Evolutionary conservation across 2,113 vertebrate genomes (phyloP).

Genomic region (Crotalus horridus): DNA sequence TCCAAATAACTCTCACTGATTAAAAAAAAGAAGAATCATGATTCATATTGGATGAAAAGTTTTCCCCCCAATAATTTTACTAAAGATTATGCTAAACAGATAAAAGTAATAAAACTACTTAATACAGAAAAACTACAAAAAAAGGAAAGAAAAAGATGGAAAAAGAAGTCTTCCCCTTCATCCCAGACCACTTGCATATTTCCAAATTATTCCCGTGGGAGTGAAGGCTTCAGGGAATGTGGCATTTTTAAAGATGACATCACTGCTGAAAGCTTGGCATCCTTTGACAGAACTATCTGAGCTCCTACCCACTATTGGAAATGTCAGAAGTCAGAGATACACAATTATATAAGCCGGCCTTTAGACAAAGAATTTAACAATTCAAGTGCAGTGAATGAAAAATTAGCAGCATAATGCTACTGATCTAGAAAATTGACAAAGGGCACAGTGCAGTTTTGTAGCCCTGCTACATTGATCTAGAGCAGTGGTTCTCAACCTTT

Average conservation of each 20-base stretch:
- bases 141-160: background rate
- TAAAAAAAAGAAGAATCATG: background rate
- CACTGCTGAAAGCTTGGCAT: background rate
- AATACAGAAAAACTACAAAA: background rate
- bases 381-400: background rate
- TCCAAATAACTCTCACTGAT: background rate
- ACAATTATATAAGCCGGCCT: background rate
- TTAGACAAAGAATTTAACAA: constrained; percentile 2
- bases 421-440: background rate
- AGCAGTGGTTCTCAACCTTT: background rate
- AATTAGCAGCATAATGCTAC: background rate
- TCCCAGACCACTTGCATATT: background rate
- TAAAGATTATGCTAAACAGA: background rate
- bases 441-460: background rate
- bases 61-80: background rate
- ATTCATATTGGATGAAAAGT: background rate
- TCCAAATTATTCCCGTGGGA: background rate
- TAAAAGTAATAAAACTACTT: background rate
- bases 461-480: background rate
- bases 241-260: constrained; percentile 11
- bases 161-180: too few relatives aligned
- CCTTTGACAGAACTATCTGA: constrained; percentile 22
- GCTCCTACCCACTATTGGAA: background rate
- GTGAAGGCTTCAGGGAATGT: background rate
- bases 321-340: background rate